Conservation (phyloP, 2,888 invertebrate genomes). For the Oxyscelio sp. region DNA sequence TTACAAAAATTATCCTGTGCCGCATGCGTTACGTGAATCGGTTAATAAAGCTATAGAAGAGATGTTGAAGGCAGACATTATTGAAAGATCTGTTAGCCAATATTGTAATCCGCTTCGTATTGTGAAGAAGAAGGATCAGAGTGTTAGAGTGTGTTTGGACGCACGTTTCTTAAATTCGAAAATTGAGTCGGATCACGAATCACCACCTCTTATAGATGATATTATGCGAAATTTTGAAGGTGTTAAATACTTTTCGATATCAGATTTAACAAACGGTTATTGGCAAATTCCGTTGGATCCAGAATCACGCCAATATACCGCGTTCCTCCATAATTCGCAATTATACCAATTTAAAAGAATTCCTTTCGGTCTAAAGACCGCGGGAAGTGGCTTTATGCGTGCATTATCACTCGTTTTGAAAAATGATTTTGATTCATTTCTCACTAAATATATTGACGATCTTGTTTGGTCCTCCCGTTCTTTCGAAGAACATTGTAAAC, state of each 20-base stretch:
- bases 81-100: constrained; percentile 77
- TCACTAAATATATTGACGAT: no score
- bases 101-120: constrained; percentile 81
- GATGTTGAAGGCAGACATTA: constrained; percentile 79
- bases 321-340: no score
- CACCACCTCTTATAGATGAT: constrained; percentile 69
- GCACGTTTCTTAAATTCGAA: constrained; percentile 80
- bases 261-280: constrained; percentile 77
- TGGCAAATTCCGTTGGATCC: no score
- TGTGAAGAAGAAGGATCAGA: constrained; percentile 80
- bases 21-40: constrained; percentile 69
- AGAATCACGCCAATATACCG: no score
- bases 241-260: constrained; percentile 59
- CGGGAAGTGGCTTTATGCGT: no score
- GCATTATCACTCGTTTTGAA: no score
- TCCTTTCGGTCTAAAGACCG: no score
- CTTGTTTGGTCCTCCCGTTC: no score
- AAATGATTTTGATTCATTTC: no score
- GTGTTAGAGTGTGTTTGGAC: constrained; percentile 82
- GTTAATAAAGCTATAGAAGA: constrained; percentile 78
- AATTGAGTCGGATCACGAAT: constrained; percentile 80
- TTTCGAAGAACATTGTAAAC: no score
- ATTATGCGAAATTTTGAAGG: constrained; percentile 67
- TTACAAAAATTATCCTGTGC: background rate
- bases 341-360: no score